These are phyloP conservation scores for Apodemia mormo DNA, from an alignment of 2,888 invertebrate species.

Conservation along the genomic window DNA sequence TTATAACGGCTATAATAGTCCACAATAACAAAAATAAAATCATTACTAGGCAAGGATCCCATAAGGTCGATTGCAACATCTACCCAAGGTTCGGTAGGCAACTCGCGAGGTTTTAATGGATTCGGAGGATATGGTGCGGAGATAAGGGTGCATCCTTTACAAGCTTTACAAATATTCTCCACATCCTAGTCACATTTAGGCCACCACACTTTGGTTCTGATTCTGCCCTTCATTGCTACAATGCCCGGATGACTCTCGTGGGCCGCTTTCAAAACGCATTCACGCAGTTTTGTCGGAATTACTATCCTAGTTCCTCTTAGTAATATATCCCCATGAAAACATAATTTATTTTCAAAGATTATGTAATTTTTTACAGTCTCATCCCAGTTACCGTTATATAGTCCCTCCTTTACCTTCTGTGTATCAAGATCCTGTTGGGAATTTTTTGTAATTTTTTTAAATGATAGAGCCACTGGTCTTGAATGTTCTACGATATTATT, in stretches of 20 bases:
- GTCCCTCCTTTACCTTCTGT: background rate
- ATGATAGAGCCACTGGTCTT: background rate
- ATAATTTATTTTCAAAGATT: background rate
- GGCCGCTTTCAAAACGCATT: background rate
- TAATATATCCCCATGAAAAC: conserved; percentile 9
- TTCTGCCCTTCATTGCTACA: conserved; percentile 1
- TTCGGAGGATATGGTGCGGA: background rate
- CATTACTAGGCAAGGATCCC: background rate
- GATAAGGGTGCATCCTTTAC: background rate
- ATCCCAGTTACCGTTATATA: conserved; percentile 1
- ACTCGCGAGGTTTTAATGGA: background rate
- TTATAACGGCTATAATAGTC: background rate
- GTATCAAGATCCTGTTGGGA: background rate
- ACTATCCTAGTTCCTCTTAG: conserved; percentile 9
- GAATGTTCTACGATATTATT: background rate
- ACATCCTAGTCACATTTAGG: background rate
- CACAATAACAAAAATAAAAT: background rate
- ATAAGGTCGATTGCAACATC: conserved; percentile 16
- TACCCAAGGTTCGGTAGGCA: background rate
- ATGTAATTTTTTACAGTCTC: conserved; percentile 3
- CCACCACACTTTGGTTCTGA: conserved; percentile 16
- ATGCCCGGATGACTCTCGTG: background rate
- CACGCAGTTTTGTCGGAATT: background rate
- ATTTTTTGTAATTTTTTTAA: background rate
- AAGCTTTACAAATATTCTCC: background rate